Base-by-base conservation (phyloP, 2,113 vertebrate genomes). In the Hyperopisus bebe region DNA sequence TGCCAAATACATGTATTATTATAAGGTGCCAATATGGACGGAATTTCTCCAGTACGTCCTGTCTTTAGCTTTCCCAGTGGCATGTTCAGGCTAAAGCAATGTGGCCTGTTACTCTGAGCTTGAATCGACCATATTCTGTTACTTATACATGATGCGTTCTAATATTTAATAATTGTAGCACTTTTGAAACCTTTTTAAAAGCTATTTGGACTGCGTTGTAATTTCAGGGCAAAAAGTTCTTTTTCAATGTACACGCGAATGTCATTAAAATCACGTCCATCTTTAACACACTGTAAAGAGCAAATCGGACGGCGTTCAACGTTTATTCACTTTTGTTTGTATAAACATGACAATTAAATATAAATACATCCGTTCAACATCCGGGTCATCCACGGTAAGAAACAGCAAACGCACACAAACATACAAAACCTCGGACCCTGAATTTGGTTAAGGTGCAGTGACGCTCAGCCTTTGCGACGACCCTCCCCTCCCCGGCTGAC, bases 291-390 rank as follows among this genome's bases (percentile, higher is more conserved):
- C 46, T 46, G 39, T n/a, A 10, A 47, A 84, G 82, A 47, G 21
- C 21, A n/a, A 47, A 47, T 84, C 1, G 44, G 24, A 44, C 46
- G 82, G 39, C 42, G 80, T 46, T 93, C 74, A 92, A 93, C 93
- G 94, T 95, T 95, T 95, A 94, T 94, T 96, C 90, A 87, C 46
- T 94, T 92, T 93, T 70, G 62, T 70, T 93, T 95, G 94, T 94
- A 95, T 95, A 96, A 95, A 95, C 90, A 90, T 90, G 91, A 95
- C 93, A 93, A 94, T 95, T 93, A 94, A 95, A 95, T 95, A 96
- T 95, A 96, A 95, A 95, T 95, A 96, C 93, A 93, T 93, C 62
- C 94, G 90, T 93, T 93, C 87, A 77, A 89, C 88, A 83, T 86
- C 90, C 62, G 90, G 85, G 83, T 74, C 77, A 17, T 85, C 80